phyloP scores from a whole-genome alignment of 2,113 vertebrate genomes.

The Fulmarus glacialis region DNA sequence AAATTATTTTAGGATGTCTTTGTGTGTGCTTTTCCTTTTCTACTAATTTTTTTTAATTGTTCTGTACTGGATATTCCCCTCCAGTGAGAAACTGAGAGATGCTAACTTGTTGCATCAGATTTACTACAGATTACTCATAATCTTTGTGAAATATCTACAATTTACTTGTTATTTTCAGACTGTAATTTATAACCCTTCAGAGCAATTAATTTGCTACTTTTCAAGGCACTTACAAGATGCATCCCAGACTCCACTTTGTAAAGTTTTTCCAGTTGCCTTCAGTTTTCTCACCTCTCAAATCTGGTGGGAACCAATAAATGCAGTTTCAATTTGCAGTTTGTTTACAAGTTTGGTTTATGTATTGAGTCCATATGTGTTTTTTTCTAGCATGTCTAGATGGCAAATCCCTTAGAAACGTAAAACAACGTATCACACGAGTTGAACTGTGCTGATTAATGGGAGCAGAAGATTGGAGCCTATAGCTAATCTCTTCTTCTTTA shows the following conservation, averaged over 20 bases:
- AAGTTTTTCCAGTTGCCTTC: neutral
- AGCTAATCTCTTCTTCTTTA: neutral
- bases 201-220: neutral
- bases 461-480: neutral
- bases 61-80: neutral
- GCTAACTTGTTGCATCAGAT: neutral
- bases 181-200: neutral
- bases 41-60: neutral
- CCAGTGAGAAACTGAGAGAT: neutral
- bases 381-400: neutral
- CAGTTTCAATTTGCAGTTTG: neutral
- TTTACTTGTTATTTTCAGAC: neutral
- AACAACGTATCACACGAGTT: accelerated
- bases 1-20: neutral
- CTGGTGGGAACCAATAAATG: neutral
- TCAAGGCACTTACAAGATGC: neutral
- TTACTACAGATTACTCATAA: neutral
- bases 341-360: neutral
- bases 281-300: neutral
- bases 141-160: neutral
- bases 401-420: neutral
- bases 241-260: neutral
- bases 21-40: neutral
- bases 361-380: neutral
- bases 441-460: neutral